Evolutionary conservation across 2,888 invertebrate genomes (phyloP).

Genomic region (Aporophyla nigra): DNA sequence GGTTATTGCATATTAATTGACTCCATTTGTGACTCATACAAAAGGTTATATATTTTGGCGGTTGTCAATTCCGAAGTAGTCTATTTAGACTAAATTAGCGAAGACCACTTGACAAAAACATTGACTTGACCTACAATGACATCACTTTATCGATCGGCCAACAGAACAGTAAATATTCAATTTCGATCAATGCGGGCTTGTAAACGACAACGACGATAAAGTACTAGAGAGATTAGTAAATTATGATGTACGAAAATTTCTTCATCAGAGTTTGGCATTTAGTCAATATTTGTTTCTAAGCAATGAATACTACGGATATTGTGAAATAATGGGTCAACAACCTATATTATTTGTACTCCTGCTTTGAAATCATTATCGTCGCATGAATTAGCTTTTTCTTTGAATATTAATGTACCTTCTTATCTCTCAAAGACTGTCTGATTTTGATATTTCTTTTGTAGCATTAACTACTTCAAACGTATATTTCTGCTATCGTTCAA

Average conservation of each 20-base stretch:
- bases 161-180: slow-evolving; percentile 1
- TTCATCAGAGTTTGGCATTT: slow-evolving; percentile 60
- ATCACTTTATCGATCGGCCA: not conserved
- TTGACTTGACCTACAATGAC: slow-evolving; percentile 27
- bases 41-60: not conserved
- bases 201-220: not conserved
- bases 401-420: slow-evolving; percentile 1
- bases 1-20: not conserved
- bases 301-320: slow-evolving; percentile 27
- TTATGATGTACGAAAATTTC: slow-evolving; percentile 25
- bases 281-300: slow-evolving; percentile 55
- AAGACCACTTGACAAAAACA: not conserved
- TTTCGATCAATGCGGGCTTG: not conserved
- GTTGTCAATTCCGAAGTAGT: slow-evolving; percentile 7
- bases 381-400: not conserved
- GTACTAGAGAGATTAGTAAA: not conserved
- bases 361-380: slow-evolving; percentile 41
- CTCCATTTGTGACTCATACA: not conserved
- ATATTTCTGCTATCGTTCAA: not conserved
- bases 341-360: slow-evolving; percentile 40
- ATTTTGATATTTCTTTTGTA: not conserved
- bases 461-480: not conserved
- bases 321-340: slow-evolving; percentile 48
- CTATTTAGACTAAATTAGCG: slow-evolving; percentile 7
- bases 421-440: not conserved